These are phyloP conservation scores for Vannuccia rotundouncinata DNA, from an alignment of 2,888 invertebrate species.

Conservation along the genomic window DNA sequence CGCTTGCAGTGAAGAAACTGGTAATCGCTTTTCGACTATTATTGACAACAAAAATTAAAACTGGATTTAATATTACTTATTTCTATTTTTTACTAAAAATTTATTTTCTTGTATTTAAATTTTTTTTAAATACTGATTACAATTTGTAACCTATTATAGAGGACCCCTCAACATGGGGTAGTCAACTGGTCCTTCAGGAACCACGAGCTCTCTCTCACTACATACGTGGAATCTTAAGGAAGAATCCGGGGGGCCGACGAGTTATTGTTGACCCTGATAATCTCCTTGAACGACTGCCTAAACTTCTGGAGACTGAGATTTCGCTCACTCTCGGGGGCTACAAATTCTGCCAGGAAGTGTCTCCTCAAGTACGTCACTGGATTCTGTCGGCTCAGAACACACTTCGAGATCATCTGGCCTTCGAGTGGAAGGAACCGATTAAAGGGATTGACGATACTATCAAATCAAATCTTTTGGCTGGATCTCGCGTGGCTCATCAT, in stretches of 20 bases:
- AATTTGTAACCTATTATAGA: no score
- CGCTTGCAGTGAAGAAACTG: constrained; percentile 4
- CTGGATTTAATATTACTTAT: no score
- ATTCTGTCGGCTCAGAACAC: constrained; percentile 11
- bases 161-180: constrained; percentile 2
- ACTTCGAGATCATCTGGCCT: neutral
- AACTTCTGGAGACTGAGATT: neutral
- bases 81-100: no score
- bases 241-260: neutral
- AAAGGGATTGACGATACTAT: neutral
- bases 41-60: no score
- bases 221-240: neutral
- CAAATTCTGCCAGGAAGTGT: neutral
- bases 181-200: neutral
- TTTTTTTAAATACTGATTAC: no score
- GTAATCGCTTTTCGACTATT: no score
- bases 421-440: constrained; percentile 5
- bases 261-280: neutral
- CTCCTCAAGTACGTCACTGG: neutral
- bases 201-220: constrained; percentile 6
- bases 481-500: neutral
- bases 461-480: neutral
- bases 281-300: neutral
- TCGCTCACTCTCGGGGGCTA: neutral
- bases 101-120: no score